Base-by-base conservation (phyloP, 2,888 invertebrate genomes). In the Plebejus melissa region DNA sequence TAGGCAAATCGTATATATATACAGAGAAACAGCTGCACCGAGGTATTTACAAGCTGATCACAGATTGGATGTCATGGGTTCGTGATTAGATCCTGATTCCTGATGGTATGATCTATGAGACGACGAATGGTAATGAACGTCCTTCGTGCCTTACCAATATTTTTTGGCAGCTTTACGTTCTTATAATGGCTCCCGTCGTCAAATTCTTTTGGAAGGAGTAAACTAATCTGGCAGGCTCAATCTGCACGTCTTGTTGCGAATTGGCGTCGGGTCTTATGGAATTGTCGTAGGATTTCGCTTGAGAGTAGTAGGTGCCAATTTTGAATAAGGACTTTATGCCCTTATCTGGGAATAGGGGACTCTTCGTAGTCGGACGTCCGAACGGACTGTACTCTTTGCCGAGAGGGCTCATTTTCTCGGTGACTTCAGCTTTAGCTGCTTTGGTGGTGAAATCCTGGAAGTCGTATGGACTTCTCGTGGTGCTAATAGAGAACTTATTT, bases 381-480 rank as follows among this genome's bases (percentile, higher is more conserved):
- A 89, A 91, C 79, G 86, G 92, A 70, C 79, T 86, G 54, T 90
- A 90, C 36, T 87, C 89, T 82, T 91, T 93, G 76, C 81, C 89
- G 81, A 88, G 88, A 80, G 89, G 92, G 4, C 92, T 90, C 71
- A 83, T 82, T 83, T 88, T 93, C 5, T 85, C 82, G 16, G 78
- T 79, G 28, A 72, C 72, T 28, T 83, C 82, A 2, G 84, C 80
- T 76, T 81, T 83, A 74, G 85, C 87, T 80, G 84, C 86, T 77
- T 84, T 84, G 81, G 91, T 94, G 0, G 85, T 84, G 78, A 89
- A 94, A 72, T 93, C 92, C 82, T 93, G 89, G 82, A 94, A 94
- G 79, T 93, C 91, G 85, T 95, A 95, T 1, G 95, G 95, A 82
- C 91, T 95, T 85, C 90, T 93, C 13, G 95, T 95, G 16, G 94